Conservation (phyloP, 2,797 vertebrate species). For the Sebastes kiyomatsui region DNA sequence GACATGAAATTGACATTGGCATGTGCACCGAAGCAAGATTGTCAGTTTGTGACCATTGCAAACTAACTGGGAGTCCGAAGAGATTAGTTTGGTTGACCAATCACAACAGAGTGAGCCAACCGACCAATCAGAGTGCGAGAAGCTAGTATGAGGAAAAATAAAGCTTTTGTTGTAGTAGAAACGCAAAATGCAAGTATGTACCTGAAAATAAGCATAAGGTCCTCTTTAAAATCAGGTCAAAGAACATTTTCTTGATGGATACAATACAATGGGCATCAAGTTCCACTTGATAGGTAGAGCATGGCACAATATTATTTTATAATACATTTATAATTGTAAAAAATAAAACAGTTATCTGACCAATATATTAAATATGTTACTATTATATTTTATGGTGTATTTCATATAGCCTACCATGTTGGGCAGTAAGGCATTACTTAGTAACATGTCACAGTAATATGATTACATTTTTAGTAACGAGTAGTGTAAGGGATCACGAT, state of each 20-base stretch:
- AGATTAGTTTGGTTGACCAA: too few relatives aligned
- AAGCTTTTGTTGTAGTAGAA: too few relatives aligned
- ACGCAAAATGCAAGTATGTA: too few relatives aligned
- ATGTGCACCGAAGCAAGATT: not conserved
- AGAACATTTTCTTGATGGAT: not conserved
- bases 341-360: not conserved
- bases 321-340: not conserved
- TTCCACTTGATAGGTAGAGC: not conserved
- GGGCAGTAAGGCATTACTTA: not conserved
- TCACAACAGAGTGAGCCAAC: too few relatives aligned
- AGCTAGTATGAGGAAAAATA: too few relatives aligned
- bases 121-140: too few relatives aligned
- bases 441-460: not conserved
- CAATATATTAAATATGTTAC: too few relatives aligned
- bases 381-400: not conserved
- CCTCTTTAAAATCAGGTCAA: too few relatives aligned
- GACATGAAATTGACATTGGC: not conserved
- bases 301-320: not conserved
- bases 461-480: too few relatives aligned
- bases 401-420: not conserved
- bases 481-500: not conserved
- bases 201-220: too few relatives aligned
- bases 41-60: not conserved
- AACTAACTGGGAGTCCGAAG: not conserved
- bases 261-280: not conserved